Base-by-base conservation (phyloP, 2,113 vertebrate genomes). In the Chaenocephalus aceratus region DNA sequence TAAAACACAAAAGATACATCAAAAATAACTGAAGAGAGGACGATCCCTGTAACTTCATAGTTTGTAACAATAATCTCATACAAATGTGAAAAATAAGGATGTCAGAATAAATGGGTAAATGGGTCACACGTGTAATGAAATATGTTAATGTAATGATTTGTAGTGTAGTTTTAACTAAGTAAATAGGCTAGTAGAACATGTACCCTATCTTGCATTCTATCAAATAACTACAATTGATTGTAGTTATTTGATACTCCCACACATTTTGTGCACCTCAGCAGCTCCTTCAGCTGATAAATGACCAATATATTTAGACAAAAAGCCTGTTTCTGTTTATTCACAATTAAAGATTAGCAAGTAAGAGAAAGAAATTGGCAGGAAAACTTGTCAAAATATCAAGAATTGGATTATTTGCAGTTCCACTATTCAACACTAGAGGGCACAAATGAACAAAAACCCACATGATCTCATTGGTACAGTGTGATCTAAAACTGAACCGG, bases 371-470 rank as follows among this genome's bases (percentile, higher is more conserved):
- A 44, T 44, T 15, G 18, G 36, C 4, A 30, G 26, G 5, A 18
- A 30, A 30, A 30, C 30, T 30, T 30, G 3, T 30, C 1, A 58
- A 63, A 59, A 68, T 69, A 18, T 13, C 11, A 15, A 41, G 13
- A 59, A 1, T 16, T 49, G 10, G 23, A 12, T 16, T 21, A 61
- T 3, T 41, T 75, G 72, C 46, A 83, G 80, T 53, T 5, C 10
- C 76, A 12, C 13, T 4, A 26, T 34, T 76, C 18, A 52, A 51
- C 77, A 77, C 73, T 52, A 77, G 77, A 62, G 54, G 72, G 67
- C 51, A 10, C 54, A 54, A 5, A 51, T 16, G 21, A 46, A 2
- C 16, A n/a, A 57, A 63, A 74, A 68, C 61, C 52, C 34, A 34
- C 44, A 45, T 3, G 14, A 11, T 30, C 51, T 21, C 52, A n/a